Percentiles rank a stretch among this genome's conserved stretches.
These are phyloP conservation scores for Babyrousa celebensis DNA, from an alignment of 2,797 vertebrate genomes.

Conservation along the genomic window DNA sequence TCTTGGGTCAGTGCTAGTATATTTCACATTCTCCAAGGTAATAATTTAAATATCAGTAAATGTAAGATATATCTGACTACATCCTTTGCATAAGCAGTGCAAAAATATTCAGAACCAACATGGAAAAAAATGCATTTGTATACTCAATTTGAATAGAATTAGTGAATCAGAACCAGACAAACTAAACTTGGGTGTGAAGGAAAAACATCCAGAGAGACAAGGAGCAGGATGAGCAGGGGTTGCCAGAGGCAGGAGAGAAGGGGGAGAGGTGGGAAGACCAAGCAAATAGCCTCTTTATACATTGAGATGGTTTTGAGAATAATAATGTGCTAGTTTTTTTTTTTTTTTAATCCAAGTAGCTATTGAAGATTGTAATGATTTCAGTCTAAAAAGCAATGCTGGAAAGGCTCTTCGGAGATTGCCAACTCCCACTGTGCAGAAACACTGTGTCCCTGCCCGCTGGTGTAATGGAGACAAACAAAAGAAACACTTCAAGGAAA, in stretches of 20 bases:
- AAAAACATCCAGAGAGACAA: slow-evolving; percentile 85
- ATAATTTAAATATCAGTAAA: slow-evolving; percentile 85
- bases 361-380: slow-evolving; percentile 92
- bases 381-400: slow-evolving; percentile 91
- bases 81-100: slow-evolving; percentile 86
- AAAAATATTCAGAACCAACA: slow-evolving; percentile 87
- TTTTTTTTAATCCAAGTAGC: slow-evolving; percentile 90
- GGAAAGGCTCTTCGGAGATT: slow-evolving; percentile 91
- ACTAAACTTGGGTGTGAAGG: slow-evolving; percentile 89
- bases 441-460: slow-evolving; percentile 90
- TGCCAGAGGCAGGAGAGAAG: not conserved
- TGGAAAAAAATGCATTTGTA: slow-evolving; percentile 83
- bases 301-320: slow-evolving; percentile 90
- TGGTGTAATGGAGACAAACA: slow-evolving; percentile 91
- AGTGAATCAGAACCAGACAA: slow-evolving; percentile 86
- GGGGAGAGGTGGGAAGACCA: slow-evolving; percentile 74
- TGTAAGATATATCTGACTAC: slow-evolving; percentile 81
- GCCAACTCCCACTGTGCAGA: slow-evolving; percentile 91
- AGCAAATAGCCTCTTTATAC: slow-evolving; percentile 90
- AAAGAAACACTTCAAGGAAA: slow-evolving; percentile 91
- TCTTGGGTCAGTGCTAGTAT: slow-evolving; percentile 61
- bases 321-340: slow-evolving; percentile 91
- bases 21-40: slow-evolving; percentile 81
- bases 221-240: slow-evolving; percentile 69
- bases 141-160: slow-evolving; percentile 85